These are phyloP conservation scores for Sylvia atricapilla DNA, from an alignment of 2,113 vertebrate species.

Conservation along the genomic window DNA sequence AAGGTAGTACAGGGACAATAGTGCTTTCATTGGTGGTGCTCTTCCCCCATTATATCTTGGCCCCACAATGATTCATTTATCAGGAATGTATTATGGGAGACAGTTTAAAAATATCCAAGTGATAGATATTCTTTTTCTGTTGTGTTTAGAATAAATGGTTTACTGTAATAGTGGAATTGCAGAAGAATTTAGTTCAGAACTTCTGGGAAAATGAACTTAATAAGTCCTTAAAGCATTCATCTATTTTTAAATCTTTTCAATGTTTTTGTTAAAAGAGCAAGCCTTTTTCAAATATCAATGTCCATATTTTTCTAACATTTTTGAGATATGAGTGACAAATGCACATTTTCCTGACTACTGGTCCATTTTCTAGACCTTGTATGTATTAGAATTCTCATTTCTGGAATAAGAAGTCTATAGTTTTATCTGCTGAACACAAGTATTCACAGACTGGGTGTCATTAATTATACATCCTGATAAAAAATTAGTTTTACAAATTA, in stretches of 20 bases:
- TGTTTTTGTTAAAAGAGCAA: not conserved
- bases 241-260: not conserved
- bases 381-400: not conserved
- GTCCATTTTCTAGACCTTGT: not conserved
- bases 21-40: constrained; percentile 17
- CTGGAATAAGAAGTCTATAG: not conserved
- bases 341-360: not conserved
- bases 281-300: not conserved
- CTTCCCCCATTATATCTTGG: constrained; percentile 2
- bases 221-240: constrained; percentile 36
- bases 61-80: constrained; percentile 54
- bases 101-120: constrained; percentile 68
- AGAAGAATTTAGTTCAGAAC: constrained; percentile 50
- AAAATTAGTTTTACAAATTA: constrained; percentile 12
- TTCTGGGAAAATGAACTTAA: constrained; percentile 70
- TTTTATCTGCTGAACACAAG: not conserved
- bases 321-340: not conserved
- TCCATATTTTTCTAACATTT: not conserved
- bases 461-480: not conserved
- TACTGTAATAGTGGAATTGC: constrained; percentile 71
- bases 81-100: constrained; percentile 38
- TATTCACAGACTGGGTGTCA: not conserved
- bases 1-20: constrained; percentile 1
- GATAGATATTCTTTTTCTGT: constrained; percentile 61
- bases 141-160: constrained; percentile 70